Conservation (phyloP, 2,113 vertebrate genomes). For the Hippoglossus stenolepis region DNA sequence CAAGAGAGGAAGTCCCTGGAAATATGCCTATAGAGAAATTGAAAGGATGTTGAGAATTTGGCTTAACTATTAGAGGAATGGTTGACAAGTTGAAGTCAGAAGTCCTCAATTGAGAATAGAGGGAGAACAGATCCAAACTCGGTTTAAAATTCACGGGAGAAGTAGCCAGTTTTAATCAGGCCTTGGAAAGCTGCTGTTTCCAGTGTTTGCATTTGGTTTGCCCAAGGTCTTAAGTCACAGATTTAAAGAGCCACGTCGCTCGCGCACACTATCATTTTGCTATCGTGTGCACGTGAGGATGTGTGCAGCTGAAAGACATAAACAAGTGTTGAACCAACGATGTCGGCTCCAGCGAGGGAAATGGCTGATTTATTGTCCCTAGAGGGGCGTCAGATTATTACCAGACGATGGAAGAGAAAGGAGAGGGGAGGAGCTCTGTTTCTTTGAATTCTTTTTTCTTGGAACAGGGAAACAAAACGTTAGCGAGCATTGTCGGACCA, state of each 20-base stretch:
- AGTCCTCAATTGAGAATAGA: neutral
- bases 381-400: conserved; percentile 74
- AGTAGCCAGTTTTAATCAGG: neutral
- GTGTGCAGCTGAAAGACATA: conserved; percentile 25
- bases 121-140: neutral
- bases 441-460: conserved; percentile 31
- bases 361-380: conserved; percentile 56
- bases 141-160: neutral
- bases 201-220: neutral
- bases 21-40: neutral
- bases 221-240: neutral
- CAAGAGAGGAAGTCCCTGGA: neutral
- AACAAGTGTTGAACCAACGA: conserved; percentile 27
- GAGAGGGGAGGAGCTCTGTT: conserved; percentile 8
- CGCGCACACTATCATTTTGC: neutral
- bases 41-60: neutral
- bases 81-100: neutral
- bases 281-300: neutral
- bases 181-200: conserved; percentile 6
- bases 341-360: conserved; percentile 19
- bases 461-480: conserved; percentile 51
- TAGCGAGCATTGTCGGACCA: conserved; percentile 33
- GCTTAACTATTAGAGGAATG: neutral
- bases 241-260: neutral
- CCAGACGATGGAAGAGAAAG: conserved; percentile 13